Base-by-base conservation (phyloP, 2,888 invertebrate genomes). In the Drosophila monieri region DNA sequence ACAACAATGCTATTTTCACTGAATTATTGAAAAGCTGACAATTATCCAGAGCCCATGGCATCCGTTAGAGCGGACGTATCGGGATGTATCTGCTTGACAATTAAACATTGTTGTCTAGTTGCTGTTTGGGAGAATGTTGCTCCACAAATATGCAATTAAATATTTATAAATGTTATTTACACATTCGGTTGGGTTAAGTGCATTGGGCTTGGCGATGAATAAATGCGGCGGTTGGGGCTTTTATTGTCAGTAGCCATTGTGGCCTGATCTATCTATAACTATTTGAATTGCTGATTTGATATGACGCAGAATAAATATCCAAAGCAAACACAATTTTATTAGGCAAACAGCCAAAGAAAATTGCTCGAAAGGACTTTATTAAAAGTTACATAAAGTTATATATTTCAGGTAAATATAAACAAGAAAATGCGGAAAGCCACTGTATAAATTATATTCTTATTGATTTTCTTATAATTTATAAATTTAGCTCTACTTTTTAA, bases 11-110 rank as follows among this genome's bases (percentile, higher is more conserved):
- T 48, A 56, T 56, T 70, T 57, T n/a, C 46, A 14, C 46, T 73
- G 66, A 80, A 80, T 80, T 78, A 84, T 84, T 80, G 44, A 66
- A 80, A 61, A 66, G 32, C 43, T 48, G 61, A 58, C 78, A 80
- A 80, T 80, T 85, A 70, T 68, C 67, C 62, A 49, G 48, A 18
- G 58, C 43, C 58, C 6, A 44, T 48, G 30, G 15, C 10, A 41
- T 41, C 39, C 14, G 30, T 35, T 10, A 14, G 44, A 8, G 51
- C 35, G 44, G 6, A 23, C 21, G 14, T 14, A 15, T 2, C 2
- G 18, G 43, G 49, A 21, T 66, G 59, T 77, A 76, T 70, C 76
- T 59, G 47, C 57, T 9, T 55, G 73, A 60, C 76, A 80, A 74
- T 77, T 74, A 65, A 73, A 65, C 64, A 71, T 67, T 62, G 70